Conservation (phyloP, 2,113 vertebrate species). For the Syngnathoides biaculeatus region DNA sequence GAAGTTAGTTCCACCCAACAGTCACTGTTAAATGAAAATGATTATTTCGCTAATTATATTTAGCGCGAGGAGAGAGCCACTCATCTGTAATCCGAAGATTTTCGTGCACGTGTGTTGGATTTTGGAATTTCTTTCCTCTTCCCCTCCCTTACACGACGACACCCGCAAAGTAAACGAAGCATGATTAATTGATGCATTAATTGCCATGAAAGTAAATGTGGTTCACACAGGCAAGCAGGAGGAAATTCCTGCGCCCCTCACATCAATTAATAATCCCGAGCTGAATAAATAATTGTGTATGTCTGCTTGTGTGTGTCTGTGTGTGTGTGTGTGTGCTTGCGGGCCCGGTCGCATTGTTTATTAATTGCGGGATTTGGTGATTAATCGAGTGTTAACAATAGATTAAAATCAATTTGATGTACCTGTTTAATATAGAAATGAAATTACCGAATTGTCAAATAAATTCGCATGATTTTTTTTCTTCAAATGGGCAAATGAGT, state of each 20-base stretch:
- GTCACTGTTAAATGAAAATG: background rate
- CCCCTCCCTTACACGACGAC: conserved; percentile 32
- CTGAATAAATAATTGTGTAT: conserved; percentile 3
- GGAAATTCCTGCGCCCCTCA: conserved; percentile 45
- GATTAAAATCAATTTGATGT: background rate
- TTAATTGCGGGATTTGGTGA: conserved; percentile 4
- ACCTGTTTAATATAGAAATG: background rate
- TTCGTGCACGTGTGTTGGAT: conserved; percentile 6
- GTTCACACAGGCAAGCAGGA: conserved; percentile 22
- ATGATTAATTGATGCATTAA: conserved; percentile 74
- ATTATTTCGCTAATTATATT: background rate
- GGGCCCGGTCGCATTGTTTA: conserved; percentile 4
- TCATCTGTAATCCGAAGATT: background rate
- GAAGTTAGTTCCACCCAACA: background rate
- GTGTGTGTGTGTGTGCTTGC: background rate
- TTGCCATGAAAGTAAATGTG: conserved; percentile 50
- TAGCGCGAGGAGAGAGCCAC: background rate
- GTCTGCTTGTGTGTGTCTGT: background rate
- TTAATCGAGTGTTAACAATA: background rate
- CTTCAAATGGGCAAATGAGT: background rate
- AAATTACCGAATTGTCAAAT: background rate
- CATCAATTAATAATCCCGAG: conserved; percentile 56
- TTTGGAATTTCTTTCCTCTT: background rate
- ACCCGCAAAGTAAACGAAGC: conserved; percentile 69
- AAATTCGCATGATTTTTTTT: background rate